phyloP scores from a whole-genome alignment of 2,113 vertebrate genomes.

The Sinosuthora webbiana region DNA sequence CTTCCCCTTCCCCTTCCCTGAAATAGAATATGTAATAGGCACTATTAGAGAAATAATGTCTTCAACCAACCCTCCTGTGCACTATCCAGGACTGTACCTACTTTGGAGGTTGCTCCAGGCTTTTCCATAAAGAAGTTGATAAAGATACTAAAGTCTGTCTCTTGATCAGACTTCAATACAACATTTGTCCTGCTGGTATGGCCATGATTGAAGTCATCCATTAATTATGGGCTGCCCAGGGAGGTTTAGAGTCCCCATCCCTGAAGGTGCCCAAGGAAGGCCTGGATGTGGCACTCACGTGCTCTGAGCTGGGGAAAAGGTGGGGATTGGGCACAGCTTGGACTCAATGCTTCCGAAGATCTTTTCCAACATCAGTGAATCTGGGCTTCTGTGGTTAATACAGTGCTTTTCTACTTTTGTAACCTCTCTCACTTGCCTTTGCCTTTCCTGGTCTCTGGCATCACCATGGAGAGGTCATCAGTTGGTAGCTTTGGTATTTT shows the following conservation, averaged over 20 bases:
- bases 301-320: neutral
- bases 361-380: neutral
- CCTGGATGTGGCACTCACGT: accelerated
- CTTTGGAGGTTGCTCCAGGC: neutral
- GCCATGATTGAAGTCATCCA: neutral
- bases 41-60: neutral
- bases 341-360: neutral
- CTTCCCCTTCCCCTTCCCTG: no score
- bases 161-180: neutral
- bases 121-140: neutral
- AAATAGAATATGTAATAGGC: neutral
- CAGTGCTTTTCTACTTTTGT: neutral
- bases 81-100: neutral
- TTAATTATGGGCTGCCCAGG: neutral
- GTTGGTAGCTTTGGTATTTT: neutral
- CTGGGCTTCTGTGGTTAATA: neutral
- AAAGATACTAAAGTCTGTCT: neutral
- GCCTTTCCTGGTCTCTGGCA: neutral
- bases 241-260: neutral
- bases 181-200: neutral
- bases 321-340: accelerated
- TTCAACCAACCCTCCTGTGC: neutral
- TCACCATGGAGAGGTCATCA: accelerated
- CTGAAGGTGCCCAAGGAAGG: neutral
- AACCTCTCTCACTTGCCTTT: neutral